These are phyloP conservation scores for Podilymbus podiceps DNA, from an alignment of 2,113 vertebrate species.

Conservation along the genomic window DNA sequence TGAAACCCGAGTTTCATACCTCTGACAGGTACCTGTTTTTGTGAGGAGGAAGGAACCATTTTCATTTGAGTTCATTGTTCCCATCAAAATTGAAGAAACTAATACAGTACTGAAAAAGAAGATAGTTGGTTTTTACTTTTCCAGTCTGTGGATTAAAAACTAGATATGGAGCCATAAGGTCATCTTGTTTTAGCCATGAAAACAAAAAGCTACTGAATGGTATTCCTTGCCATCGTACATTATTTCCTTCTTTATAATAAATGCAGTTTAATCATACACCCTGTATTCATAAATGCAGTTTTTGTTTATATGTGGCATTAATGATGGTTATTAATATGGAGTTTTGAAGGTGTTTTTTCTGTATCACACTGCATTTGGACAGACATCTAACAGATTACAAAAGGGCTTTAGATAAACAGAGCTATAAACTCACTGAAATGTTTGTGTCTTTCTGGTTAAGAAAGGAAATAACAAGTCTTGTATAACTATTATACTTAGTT, in stretches of 20 bases:
- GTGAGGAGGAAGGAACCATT: neutral
- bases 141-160: neutral
- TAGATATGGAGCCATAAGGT: neutral
- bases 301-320: constrained; percentile 14
- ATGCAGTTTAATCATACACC: neutral
- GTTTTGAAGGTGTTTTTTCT: neutral
- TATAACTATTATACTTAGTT: neutral
- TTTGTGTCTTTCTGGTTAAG: constrained; percentile 22
- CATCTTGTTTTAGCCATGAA: neutral
- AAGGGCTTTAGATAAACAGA: constrained; percentile 12
- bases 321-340: neutral
- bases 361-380: neutral
- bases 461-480: constrained; percentile 30
- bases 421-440: neutral
- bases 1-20: neutral
- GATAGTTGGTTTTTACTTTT: neutral
- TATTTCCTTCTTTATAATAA: neutral
- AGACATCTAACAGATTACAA: constrained; percentile 11
- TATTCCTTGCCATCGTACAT: neutral
- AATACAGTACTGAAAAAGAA: neutral
- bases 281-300: neutral
- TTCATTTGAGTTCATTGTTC: neutral
- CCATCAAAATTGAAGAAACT: neutral
- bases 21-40: neutral
- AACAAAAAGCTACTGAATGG: neutral